Conservation (phyloP, 2,113 vertebrate species). For the Chaetodon trifascialis region DNA sequence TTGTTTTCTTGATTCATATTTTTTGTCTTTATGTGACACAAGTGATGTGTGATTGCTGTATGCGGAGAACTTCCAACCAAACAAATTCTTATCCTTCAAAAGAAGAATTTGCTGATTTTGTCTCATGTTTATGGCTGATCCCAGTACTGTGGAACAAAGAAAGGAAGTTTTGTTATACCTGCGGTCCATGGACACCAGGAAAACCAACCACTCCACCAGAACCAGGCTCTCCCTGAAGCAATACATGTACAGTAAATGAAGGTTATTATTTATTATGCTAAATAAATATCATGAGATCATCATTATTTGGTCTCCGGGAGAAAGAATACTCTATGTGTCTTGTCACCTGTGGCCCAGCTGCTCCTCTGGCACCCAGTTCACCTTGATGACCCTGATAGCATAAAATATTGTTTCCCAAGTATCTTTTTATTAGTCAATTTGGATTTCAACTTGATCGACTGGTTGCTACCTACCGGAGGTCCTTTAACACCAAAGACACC, state of each 20-base stretch:
- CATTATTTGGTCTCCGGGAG: background rate
- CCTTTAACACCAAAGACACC: constrained; percentile 82
- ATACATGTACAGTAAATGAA: background rate
- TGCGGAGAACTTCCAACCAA: no score
- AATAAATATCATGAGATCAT: background rate
- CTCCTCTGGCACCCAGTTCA: constrained; percentile 71
- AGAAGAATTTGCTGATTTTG: no score
- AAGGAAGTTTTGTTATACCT: constrained; percentile 68
- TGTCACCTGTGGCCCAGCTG: constrained; percentile 74
- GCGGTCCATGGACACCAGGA: constrained; percentile 79
- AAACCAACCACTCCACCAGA: constrained; percentile 68
- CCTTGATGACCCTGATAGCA: constrained; percentile 81
- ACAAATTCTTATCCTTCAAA: no score
- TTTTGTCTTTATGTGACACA: background rate
- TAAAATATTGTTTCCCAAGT: background rate
- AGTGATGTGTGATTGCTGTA: background rate
- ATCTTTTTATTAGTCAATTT: background rate
- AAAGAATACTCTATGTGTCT: background rate
- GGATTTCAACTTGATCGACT: background rate
- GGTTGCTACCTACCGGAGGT: constrained; percentile 77
- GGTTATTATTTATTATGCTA: background rate
- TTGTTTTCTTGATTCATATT: background rate
- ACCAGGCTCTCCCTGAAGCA: constrained; percentile 80
- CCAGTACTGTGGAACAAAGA: no score
- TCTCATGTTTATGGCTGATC: no score